These are phyloP conservation scores for Rambutsinella grinnellia DNA, from an alignment of 2,888 invertebrate species.

Conservation along the genomic window DNA sequence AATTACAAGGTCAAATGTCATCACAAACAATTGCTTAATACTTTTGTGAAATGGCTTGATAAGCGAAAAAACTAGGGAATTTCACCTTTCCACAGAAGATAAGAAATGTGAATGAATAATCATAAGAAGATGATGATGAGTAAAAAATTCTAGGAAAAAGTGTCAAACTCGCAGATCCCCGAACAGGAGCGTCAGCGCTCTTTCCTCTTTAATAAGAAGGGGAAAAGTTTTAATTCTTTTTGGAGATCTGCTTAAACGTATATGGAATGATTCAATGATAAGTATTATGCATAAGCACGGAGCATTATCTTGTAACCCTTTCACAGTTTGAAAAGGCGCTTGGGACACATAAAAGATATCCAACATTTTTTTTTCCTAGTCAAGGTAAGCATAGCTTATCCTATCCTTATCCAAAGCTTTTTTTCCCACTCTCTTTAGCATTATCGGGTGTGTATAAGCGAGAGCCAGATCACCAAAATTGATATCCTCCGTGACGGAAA, in stretches of 20 bases:
- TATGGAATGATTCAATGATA: too few relatives aligned
- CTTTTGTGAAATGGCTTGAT: not conserved
- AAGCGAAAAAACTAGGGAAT: conserved; percentile 6
- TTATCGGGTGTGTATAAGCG: conserved; percentile 2
- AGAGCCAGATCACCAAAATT: conserved; percentile 25
- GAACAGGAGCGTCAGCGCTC: not conserved
- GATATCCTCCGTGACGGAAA: conserved; percentile 33
- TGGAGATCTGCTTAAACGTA: too few relatives aligned
- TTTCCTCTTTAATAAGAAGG: too few relatives aligned
- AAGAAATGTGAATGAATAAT: conserved; percentile 14
- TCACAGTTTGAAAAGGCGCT: conserved; percentile 51
- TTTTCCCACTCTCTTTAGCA: not conserved
- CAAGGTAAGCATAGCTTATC: conserved; percentile 5
- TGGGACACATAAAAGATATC: conserved; percentile 6
- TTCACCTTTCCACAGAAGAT: not conserved
- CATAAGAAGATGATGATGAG: not conserved
- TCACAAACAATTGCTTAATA: conserved; percentile 7
- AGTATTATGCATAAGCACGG: not conserved
- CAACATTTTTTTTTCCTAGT: not conserved
- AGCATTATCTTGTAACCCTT: conserved; percentile 25
- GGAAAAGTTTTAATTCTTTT: too few relatives aligned
- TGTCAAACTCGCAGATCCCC: not conserved
- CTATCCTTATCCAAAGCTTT: conserved; percentile 16
- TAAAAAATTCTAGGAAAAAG: conserved; percentile 35
- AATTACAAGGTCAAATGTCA: conserved; percentile 47